phyloP scores from a whole-genome alignment of 2,888 invertebrate species.

The Chrysina gloriosa region DNA sequence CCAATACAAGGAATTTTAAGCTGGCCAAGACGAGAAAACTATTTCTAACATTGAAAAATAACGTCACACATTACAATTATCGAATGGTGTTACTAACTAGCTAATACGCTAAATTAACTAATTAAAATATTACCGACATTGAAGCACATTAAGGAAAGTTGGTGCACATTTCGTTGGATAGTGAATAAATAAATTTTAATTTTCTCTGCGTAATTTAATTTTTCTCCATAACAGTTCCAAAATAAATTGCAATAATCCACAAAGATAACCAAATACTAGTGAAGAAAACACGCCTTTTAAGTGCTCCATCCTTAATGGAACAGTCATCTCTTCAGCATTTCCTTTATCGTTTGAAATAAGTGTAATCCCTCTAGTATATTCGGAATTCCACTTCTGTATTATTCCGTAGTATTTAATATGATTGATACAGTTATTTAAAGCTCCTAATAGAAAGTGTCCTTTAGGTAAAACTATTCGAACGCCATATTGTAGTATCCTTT shows the following conservation, averaged over 20 bases:
- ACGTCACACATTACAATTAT: too few relatives aligned
- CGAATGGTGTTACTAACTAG: too few relatives aligned
- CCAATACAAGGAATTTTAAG: too few relatives aligned
- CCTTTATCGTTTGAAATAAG: background rate
- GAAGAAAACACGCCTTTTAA: slow-evolving; percentile 8
- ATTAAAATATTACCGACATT: too few relatives aligned
- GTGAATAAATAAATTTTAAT: background rate
- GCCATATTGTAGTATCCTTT: slow-evolving; percentile 68
- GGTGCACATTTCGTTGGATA: too few relatives aligned
- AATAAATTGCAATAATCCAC: background rate
- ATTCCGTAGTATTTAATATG: slow-evolving; percentile 67
- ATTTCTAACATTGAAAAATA: too few relatives aligned
- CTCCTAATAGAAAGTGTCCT: slow-evolving; percentile 68
- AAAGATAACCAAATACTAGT: background rate
- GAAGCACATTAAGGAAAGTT: too few relatives aligned
- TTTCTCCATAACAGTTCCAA: slow-evolving; percentile 3
- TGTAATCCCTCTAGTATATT: slow-evolving; percentile 25
- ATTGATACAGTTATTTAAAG: slow-evolving; percentile 66
- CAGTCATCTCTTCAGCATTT: background rate
- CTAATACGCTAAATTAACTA: too few relatives aligned
- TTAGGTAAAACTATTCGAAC: slow-evolving; percentile 68
- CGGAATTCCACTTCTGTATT: slow-evolving; percentile 61
- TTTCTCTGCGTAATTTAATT: background rate
- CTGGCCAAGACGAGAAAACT: too few relatives aligned
- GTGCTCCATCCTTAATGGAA: background rate